phyloP scores from a whole-genome alignment of 2,888 invertebrate species.

The Odontomyia ornata region DNA sequence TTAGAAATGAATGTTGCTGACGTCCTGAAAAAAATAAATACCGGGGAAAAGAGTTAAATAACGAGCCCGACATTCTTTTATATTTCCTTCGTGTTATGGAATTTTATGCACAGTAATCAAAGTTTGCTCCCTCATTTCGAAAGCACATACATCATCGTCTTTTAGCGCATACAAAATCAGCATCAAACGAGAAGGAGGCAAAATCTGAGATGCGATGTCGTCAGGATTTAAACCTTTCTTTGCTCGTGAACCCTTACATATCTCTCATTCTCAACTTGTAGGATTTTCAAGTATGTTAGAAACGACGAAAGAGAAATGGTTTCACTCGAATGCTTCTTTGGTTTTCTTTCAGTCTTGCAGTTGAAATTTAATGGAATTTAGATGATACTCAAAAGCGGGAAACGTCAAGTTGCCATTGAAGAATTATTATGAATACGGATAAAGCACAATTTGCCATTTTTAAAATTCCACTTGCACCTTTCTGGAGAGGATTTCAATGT shows the following conservation, averaged over 20 bases:
- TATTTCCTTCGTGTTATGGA: constrained; percentile 37
- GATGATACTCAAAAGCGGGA: background rate
- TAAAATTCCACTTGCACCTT: background rate
- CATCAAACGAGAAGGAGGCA: background rate
- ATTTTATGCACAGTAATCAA: constrained; percentile 41
- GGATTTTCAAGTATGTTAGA: constrained; percentile 1
- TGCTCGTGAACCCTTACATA: background rate
- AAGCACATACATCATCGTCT: constrained; percentile 34
- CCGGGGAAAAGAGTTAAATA: background rate
- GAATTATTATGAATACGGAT: background rate
- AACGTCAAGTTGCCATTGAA: constrained; percentile 1
- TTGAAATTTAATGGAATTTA: constrained; percentile 35
- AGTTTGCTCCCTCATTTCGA: constrained; percentile 30
- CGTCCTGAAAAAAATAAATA: background rate
- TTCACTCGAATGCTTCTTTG: constrained; percentile 1
- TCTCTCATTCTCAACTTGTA: background rate
- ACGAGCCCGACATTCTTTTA: constrained; percentile 25
- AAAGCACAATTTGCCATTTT: background rate
- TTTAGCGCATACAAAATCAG: too few relatives aligned
- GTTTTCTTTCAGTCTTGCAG: constrained; percentile 4
- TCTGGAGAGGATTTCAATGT: constrained; percentile 10
- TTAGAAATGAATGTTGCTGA: background rate
- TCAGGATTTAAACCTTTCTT: background rate
- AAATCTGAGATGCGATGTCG: background rate
- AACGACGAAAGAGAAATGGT: background rate